phyloP scores from a whole-genome alignment of 2,888 invertebrate species.

The Vanessa cardui region DNA sequence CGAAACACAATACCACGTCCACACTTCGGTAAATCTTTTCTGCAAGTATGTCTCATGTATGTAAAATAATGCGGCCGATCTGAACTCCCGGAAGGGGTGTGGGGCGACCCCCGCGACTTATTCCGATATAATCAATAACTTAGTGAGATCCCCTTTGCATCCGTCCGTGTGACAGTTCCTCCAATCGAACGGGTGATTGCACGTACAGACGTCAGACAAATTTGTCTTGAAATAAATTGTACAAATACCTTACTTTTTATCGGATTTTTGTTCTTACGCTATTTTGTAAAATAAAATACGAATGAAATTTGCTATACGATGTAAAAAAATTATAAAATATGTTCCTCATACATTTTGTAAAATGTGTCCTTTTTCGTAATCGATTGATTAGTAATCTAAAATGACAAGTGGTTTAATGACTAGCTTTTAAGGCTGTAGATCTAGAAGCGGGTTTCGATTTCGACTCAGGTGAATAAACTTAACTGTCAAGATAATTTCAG shows the following conservation, averaged over 20 bases:
- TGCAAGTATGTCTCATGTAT: slow-evolving; percentile 81
- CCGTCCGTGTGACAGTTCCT: slow-evolving; percentile 80
- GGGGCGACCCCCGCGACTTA: slow-evolving; percentile 74
- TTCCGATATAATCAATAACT: slow-evolving; percentile 84
- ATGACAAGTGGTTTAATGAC: too few species aligned
- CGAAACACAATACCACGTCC: slow-evolving; percentile 38
- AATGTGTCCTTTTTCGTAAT: too few species aligned
- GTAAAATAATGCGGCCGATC: slow-evolving; percentile 82
- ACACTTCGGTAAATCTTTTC: slow-evolving; percentile 66
- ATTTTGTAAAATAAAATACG: too few species aligned
- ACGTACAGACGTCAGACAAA: slow-evolving; percentile 30
- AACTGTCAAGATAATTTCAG: too few species aligned
- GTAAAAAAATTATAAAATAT: too few species aligned
- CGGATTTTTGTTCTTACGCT: not conserved
- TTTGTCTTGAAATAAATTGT: slow-evolving; percentile 23
- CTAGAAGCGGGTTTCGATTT: too few species aligned
- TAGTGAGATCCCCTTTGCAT: slow-evolving; percentile 83
- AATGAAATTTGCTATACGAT: too few species aligned
- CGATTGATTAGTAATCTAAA: too few species aligned
- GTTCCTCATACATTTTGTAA: too few species aligned
- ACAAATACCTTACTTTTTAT: not conserved
- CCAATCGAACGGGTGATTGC: slow-evolving; percentile 60
- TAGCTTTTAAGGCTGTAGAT: too few species aligned
- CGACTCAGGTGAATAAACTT: too few species aligned
- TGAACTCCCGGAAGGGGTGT: slow-evolving; percentile 63